phyloP scores from a whole-genome alignment of 2,797 vertebrate genomes.

The Urosaurus nigricauda region DNA sequence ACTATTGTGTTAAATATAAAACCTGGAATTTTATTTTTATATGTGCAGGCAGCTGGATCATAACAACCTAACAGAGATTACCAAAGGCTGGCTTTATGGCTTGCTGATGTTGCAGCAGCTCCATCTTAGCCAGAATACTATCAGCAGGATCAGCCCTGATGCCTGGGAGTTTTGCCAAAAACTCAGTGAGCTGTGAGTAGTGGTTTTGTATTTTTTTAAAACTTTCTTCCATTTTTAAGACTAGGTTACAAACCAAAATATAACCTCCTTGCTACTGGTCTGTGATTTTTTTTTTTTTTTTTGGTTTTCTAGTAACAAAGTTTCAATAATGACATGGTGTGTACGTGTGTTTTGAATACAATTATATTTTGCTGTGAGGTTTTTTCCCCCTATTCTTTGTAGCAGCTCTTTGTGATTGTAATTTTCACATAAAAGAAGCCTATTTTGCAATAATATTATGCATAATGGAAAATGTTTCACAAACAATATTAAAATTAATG shows the following conservation, averaged over 20 bases:
- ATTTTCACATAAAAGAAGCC: slow-evolving; percentile 53
- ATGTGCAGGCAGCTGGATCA: slow-evolving; percentile 91
- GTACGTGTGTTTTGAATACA: slow-evolving; percentile 44
- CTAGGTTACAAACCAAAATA: slow-evolving; percentile 77
- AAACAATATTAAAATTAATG: slow-evolving; percentile 32
- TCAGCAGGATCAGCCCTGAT: slow-evolving; percentile 91
- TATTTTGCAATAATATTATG: slow-evolving; percentile 48
- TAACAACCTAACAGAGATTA: slow-evolving; percentile 97
- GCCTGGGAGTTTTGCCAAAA: slow-evolving; percentile 99
- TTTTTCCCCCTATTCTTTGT: slow-evolving; percentile 34
- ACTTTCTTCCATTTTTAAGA: slow-evolving; percentile 72
- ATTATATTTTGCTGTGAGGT: slow-evolving; percentile 66
- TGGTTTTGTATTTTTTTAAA: slow-evolving; percentile 66
- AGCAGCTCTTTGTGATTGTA: neutral
- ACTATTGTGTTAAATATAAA: neutral
- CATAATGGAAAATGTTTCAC: slow-evolving; percentile 24
- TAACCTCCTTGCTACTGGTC: slow-evolving; percentile 75
- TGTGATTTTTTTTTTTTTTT: slow-evolving; percentile 61
- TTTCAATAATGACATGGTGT: slow-evolving; percentile 75
- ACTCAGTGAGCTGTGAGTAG: slow-evolving; percentile 94
- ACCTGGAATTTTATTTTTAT: slow-evolving; percentile 49
- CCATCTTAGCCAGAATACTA: slow-evolving; percentile 93
- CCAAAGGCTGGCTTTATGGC: slow-evolving; percentile 97
- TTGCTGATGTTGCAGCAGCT: slow-evolving; percentile 93
- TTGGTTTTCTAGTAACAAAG: slow-evolving; percentile 63